Conservation (phyloP, 2,888 invertebrate genomes). For the Sphaerophoria rueppellii region DNA sequence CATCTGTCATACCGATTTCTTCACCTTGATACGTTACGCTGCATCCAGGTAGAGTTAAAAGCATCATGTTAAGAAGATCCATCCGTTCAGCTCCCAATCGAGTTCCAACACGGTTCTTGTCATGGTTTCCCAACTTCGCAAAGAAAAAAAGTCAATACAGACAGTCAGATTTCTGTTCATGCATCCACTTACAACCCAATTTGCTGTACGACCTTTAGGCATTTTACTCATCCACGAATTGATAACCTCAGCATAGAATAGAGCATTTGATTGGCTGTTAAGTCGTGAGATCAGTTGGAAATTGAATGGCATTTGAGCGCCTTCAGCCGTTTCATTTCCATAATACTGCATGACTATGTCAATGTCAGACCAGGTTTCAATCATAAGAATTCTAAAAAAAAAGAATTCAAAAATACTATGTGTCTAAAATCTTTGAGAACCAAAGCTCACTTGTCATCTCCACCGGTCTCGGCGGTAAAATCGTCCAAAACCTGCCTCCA, state of each 20-base stretch:
- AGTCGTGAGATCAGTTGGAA: slow-evolving; percentile 84
- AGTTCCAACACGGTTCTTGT: slow-evolving; percentile 83
- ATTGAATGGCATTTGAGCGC: slow-evolving; percentile 45
- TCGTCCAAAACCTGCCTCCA: slow-evolving; percentile 84
- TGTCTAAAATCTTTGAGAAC: background rate
- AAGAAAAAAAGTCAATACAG: background rate
- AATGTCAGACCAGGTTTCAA: slow-evolving; percentile 85
- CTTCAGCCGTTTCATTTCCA: slow-evolving; percentile 78
- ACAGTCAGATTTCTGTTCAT: background rate
- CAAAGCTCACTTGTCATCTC: slow-evolving; percentile 76
- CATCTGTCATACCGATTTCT: slow-evolving; percentile 91
- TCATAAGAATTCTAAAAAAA: slow-evolving; percentile 83
- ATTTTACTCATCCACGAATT: slow-evolving; percentile 85
- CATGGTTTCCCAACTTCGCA: slow-evolving; percentile 17
- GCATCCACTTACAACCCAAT: slow-evolving; percentile 86
- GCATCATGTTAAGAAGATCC: slow-evolving; percentile 89
- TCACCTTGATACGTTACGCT: slow-evolving; percentile 94
- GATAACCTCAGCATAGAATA: slow-evolving; percentile 83
- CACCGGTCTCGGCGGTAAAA: slow-evolving; percentile 78
- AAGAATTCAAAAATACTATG: background rate
- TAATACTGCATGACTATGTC: slow-evolving; percentile 85
- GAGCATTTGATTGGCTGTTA: slow-evolving; percentile 83
- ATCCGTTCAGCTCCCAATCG: slow-evolving; percentile 86
- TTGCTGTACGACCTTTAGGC: slow-evolving; percentile 84
- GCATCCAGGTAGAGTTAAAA: slow-evolving; percentile 91